A percentile compares a stretch with the other conserved stretches of the same genome.
These are phyloP conservation scores for Anabas testudineus DNA, from an alignment of 2,797 vertebrate genomes.

Conservation along the genomic window DNA sequence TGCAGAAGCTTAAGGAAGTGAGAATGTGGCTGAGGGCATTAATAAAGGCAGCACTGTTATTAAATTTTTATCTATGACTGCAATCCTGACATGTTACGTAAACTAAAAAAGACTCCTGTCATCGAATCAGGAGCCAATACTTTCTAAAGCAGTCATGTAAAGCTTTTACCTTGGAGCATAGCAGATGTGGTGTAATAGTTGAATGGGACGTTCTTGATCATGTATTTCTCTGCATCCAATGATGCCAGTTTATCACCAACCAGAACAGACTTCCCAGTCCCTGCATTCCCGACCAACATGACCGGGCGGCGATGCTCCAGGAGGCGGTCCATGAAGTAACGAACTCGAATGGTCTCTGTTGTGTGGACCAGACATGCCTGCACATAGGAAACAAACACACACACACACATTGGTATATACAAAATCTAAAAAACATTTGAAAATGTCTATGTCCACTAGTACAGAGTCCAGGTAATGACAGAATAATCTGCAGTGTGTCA, in stretches of 20 bases:
- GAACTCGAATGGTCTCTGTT: constrained; percentile 88
- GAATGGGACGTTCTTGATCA: constrained; percentile 92
- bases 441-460: no score
- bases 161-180: constrained; percentile 91
- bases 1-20: not conserved
- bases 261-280: constrained; percentile 93
- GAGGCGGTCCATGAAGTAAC: constrained; percentile 91
- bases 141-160: not conserved
- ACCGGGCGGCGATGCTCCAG: constrained; percentile 86
- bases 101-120: not conserved
- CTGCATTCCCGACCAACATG: constrained; percentile 93
- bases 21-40: not conserved
- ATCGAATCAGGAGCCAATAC: not conserved
- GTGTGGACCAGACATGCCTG: constrained; percentile 95
- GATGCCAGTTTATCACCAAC: constrained; percentile 89
- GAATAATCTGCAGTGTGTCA: no score
- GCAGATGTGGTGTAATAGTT: constrained; percentile 98
- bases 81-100: not conserved
- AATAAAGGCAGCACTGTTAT: not conserved
- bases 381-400: not conserved
- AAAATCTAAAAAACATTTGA: no score
- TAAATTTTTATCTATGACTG: not conserved
- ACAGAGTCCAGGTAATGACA: no score
- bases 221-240: constrained; percentile 85
- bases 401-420: no score